Percentiles rank a stretch among this genome's conserved stretches.
Conservation (phyloP, 2,113 vertebrate species). For the Lepisosteus oculatus region DNA sequence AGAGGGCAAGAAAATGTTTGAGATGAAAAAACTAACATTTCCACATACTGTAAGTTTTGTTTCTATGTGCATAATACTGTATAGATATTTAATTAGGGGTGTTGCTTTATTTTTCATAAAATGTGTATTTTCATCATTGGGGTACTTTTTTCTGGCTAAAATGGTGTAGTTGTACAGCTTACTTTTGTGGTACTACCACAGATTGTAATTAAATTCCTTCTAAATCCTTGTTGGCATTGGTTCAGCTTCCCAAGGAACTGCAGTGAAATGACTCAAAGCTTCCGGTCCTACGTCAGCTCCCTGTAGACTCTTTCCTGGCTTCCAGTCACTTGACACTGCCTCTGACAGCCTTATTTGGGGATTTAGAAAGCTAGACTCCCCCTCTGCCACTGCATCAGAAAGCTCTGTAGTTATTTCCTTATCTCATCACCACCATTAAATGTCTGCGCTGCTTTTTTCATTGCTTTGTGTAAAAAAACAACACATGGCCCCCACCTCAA, state of each 20-base stretch:
- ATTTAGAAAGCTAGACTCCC: slow-evolving; percentile 58
- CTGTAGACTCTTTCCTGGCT: slow-evolving; percentile 79
- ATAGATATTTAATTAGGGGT: too few species aligned
- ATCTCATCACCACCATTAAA: slow-evolving; percentile 34
- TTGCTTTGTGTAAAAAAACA: not conserved
- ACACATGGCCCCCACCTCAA: not conserved
- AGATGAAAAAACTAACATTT: too few species aligned
- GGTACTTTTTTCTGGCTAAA: too few species aligned
- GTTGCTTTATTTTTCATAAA: too few species aligned
- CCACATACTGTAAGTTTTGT: too few species aligned
- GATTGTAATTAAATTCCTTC: slow-evolving; percentile 19
- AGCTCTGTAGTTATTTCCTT: slow-evolving; percentile 36
- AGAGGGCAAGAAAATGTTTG: too few species aligned
- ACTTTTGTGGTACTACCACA: not conserved
- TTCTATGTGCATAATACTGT: too few species aligned
- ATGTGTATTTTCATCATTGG: too few species aligned
- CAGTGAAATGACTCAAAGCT: slow-evolving; percentile 82
- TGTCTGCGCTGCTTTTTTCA: slow-evolving; percentile 9
- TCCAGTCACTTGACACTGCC: slow-evolving; percentile 55
- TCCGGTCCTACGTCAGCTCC: slow-evolving; percentile 80
- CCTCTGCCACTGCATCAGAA: slow-evolving; percentile 38
- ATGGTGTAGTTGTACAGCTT: not conserved
- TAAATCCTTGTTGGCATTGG: slow-evolving; percentile 55
- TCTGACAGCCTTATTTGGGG: slow-evolving; percentile 86
- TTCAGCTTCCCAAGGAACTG: slow-evolving; percentile 70